Evolutionary conservation across 2,113 vertebrate species (phyloP).

Genomic region (Solea senegalensis): DNA sequence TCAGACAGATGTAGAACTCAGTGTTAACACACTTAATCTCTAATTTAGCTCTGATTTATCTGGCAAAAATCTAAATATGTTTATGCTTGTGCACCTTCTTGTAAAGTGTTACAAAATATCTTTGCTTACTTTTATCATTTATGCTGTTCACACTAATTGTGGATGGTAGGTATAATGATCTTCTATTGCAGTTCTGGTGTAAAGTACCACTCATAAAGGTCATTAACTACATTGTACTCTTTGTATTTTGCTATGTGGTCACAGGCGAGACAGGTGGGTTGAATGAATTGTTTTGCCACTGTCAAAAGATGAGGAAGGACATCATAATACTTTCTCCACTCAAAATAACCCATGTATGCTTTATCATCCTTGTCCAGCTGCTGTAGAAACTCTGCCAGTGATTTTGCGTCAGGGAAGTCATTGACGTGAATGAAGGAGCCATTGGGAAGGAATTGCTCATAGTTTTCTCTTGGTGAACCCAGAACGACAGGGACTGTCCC

Average conservation of each 20-base stretch:
- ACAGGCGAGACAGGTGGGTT: background rate
- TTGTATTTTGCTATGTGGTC: background rate
- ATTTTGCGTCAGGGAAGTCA: slow-evolving; percentile 85
- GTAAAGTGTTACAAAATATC: too few species aligned
- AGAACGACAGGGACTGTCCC: slow-evolving; percentile 88
- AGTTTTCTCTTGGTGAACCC: slow-evolving; percentile 88
- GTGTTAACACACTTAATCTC: too few species aligned
- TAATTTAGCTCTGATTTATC: too few species aligned
- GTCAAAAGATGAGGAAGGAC: slow-evolving; percentile 75
- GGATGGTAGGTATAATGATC: too few species aligned
- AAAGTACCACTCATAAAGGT: slow-evolving; percentile 2
- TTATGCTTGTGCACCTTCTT: too few species aligned
- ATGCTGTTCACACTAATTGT: too few species aligned
- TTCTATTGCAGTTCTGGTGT: background rate
- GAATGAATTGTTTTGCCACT: background rate
- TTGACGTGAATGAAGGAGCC: slow-evolving; percentile 89
- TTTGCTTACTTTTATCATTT: too few species aligned
- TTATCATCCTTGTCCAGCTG: slow-evolving; percentile 84
- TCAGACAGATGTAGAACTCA: too few species aligned
- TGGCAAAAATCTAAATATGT: too few species aligned
- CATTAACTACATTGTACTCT: background rate
- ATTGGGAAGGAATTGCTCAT: slow-evolving; percentile 87
- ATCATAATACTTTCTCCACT: slow-evolving; percentile 86
- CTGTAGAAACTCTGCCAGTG: slow-evolving; percentile 85
- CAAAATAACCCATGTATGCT: slow-evolving; percentile 86